These are phyloP conservation scores for Theocolax elegans DNA, from an alignment of 1,140 invertebrate species.

Conservation along the genomic window DNA sequence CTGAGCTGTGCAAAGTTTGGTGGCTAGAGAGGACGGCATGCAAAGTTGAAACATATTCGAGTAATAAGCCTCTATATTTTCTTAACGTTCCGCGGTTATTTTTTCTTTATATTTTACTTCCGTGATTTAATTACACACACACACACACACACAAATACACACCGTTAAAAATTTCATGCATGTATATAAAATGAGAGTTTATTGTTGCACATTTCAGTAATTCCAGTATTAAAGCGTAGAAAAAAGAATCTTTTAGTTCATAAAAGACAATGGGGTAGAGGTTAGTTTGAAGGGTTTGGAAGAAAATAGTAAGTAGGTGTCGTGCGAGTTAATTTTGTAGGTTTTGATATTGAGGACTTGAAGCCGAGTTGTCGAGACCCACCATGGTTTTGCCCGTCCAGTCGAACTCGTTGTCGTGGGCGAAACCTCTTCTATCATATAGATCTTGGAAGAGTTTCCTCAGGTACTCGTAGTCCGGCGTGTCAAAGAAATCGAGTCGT, in stretches of 20 bases:
- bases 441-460: conserved; percentile 95
- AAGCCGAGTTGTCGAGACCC: conserved; percentile 52
- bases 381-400: conserved; percentile 98
- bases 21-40: conserved; percentile 73
- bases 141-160: too few species aligned
- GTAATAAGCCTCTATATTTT: neutral
- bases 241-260: too few species aligned
- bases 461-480: conserved; percentile 98
- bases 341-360: too few species aligned
- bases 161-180: conserved; percentile 34
- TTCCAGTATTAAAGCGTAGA: neutral
- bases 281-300: too few species aligned
- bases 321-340: too few species aligned
- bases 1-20: conserved; percentile 81
- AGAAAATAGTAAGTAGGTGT: too few species aligned
- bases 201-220: neutral
- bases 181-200: conserved; percentile 29
- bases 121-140: too few species aligned
- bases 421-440: conserved; percentile 91
- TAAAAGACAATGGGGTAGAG: too few species aligned
- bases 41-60: conserved; percentile 60
- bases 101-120: too few species aligned
- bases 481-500: conserved; percentile 98
- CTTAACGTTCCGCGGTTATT: neutral
- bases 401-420: conserved; percentile 96